A percentile compares a stretch with the other conserved stretches of the same genome.
These are phyloP conservation scores for Strix aluco DNA, from an alignment of 2,113 vertebrate genomes.

Conservation along the genomic window DNA sequence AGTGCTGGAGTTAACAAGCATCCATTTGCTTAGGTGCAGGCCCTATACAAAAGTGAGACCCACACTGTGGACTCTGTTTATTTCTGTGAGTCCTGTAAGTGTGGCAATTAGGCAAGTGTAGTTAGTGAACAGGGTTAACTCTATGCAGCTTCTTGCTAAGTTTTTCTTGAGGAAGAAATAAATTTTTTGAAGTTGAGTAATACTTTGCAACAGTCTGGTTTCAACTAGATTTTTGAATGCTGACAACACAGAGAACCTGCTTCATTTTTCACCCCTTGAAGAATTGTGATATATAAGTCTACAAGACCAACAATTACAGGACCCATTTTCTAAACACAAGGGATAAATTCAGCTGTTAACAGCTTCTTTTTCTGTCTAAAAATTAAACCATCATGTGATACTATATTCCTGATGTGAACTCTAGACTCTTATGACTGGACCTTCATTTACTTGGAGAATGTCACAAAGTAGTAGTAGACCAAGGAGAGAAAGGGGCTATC, in stretches of 20 bases:
- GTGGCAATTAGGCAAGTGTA: not conserved
- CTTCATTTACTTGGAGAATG: not conserved
- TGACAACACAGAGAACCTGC: not conserved
- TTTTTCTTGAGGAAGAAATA: not conserved
- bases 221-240: not conserved
- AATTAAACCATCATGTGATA: not conserved
- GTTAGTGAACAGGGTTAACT: not conserved
- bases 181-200: not conserved
- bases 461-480: not conserved
- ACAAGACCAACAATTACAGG: not conserved
- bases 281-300: not conserved
- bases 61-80: not conserved
- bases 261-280: not conserved
- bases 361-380: not conserved
- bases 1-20: not conserved
- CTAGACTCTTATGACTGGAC: not conserved
- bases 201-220: not conserved
- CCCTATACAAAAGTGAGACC: not conserved
- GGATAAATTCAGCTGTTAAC: not conserved
- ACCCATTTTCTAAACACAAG: not conserved
- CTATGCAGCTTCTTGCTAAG: not conserved
- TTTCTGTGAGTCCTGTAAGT: not conserved
- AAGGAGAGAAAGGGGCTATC: not conserved
- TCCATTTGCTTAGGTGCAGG: not conserved
- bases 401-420: not conserved